Conservation (phyloP, 2,888 invertebrate species). For the Gisinianus flammeolus region DNA sequence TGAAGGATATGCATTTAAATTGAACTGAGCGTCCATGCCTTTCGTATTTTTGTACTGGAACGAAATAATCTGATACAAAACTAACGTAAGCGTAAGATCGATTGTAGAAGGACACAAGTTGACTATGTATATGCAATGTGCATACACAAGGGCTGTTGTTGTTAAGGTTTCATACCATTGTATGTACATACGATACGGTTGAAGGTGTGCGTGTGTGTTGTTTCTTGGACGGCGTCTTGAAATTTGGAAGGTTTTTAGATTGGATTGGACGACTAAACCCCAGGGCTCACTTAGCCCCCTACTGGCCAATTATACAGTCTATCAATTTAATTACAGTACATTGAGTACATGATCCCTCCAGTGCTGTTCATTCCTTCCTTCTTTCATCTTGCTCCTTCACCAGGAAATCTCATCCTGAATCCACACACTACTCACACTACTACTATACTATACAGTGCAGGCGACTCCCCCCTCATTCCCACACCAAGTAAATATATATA, state of each 20-base stretch:
- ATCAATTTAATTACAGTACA: conserved; percentile 40
- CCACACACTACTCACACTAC: not conserved
- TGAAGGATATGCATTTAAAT: too few species aligned
- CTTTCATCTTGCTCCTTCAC: not conserved
- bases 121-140: too few species aligned
- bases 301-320: conserved; percentile 42
- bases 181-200: not conserved
- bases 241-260: conserved; percentile 22
- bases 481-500: too few species aligned
- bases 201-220: not conserved
- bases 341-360: conserved; percentile 25
- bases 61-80: too few species aligned
- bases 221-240: conserved; percentile 7
- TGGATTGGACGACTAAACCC: conserved; percentile 36
- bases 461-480: not conserved
- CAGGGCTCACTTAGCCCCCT: conserved; percentile 38
- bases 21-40: too few species aligned
- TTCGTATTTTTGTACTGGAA: too few species aligned
- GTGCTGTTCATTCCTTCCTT: conserved; percentile 28
- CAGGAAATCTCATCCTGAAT: too few species aligned
- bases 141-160: too few species aligned
- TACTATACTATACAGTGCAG: not conserved
- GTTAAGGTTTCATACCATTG: too few species aligned
- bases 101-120: too few species aligned
- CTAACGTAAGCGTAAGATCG: too few species aligned